Conservation (phyloP, 1,140 invertebrate species). For the Asobara japonica region DNA sequence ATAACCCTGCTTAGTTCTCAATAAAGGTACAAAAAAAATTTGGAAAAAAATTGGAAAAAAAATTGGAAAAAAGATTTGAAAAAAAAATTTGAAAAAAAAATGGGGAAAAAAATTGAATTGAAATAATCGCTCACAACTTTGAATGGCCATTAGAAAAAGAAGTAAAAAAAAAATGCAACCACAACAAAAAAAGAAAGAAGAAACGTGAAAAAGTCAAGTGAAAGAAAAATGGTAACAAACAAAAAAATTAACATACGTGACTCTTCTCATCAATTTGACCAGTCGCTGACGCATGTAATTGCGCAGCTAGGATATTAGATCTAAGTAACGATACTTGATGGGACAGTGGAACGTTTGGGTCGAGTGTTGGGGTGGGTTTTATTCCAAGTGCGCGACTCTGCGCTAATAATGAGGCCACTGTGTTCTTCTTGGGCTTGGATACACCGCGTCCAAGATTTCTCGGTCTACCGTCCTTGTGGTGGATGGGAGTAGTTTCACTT, state of each 20-base stretch:
- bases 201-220: background rate
- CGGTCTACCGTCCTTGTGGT: constrained; percentile 77
- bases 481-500: constrained; percentile 68
- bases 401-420: constrained; percentile 85
- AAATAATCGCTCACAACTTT: too few species aligned
- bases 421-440: constrained; percentile 91
- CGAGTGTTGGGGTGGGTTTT: constrained; percentile 70
- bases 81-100: too few species aligned
- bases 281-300: constrained; percentile 65
- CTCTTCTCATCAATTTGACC: constrained; percentile 67
- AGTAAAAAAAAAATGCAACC: background rate
- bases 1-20: too few species aligned
- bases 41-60: too few species aligned
- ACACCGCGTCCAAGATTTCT: constrained; percentile 84
- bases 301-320: constrained; percentile 70
- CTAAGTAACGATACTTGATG: constrained; percentile 72
- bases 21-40: too few species aligned
- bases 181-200: background rate
- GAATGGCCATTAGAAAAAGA: too few species aligned
- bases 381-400: constrained; percentile 83
- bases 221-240: constrained; percentile 14
- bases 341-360: constrained; percentile 68
- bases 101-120: too few species aligned
- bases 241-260: constrained; percentile 48
- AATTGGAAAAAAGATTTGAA: too few species aligned